Evolutionary conservation across 2,797 vertebrate species (phyloP).

Genomic region (Enteromius treurensis): DNA sequence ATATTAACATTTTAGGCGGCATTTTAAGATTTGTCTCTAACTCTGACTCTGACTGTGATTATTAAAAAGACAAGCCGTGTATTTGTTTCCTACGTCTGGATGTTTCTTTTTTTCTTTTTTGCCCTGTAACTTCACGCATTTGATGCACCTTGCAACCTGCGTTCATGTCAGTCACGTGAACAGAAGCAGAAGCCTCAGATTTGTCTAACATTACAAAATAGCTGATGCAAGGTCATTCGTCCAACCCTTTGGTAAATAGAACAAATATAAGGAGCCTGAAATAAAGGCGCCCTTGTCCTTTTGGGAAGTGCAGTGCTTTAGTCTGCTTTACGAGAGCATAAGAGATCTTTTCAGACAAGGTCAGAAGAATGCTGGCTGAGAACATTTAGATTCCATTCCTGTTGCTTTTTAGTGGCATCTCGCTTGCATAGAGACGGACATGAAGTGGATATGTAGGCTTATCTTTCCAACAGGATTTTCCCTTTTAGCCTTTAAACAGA

Average conservation of each 20-base stretch:
- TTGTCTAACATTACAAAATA: constrained; percentile 58
- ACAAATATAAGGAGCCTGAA: constrained; percentile 51
- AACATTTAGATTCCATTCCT: constrained; percentile 72
- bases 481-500: constrained; percentile 38
- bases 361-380: constrained; percentile 74
- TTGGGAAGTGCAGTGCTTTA: constrained; percentile 42
- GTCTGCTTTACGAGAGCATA: constrained; percentile 56
- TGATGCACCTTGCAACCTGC: constrained; percentile 38
- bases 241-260: constrained; percentile 53
- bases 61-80: background rate
- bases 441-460: constrained; percentile 68
- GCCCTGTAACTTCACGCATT: background rate
- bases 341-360: constrained; percentile 74
- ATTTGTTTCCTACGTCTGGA: constrained; percentile 46
- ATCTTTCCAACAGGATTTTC: constrained; percentile 25
- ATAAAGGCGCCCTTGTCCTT: constrained; percentile 66
- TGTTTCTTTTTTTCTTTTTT: background rate
- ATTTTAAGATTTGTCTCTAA: no score
- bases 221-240: constrained; percentile 14
- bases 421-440: constrained; percentile 69
- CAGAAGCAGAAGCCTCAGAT: constrained; percentile 46
- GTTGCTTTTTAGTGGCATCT: constrained; percentile 68
- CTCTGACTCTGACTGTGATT: background rate
- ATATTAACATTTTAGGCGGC: constrained; percentile 39
- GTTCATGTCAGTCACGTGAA: constrained; percentile 24